phyloP scores from a whole-genome alignment of 30 jellyfish, hydroid and myxozoan genomes.

The Pseudorhiza aurosa region DNA sequence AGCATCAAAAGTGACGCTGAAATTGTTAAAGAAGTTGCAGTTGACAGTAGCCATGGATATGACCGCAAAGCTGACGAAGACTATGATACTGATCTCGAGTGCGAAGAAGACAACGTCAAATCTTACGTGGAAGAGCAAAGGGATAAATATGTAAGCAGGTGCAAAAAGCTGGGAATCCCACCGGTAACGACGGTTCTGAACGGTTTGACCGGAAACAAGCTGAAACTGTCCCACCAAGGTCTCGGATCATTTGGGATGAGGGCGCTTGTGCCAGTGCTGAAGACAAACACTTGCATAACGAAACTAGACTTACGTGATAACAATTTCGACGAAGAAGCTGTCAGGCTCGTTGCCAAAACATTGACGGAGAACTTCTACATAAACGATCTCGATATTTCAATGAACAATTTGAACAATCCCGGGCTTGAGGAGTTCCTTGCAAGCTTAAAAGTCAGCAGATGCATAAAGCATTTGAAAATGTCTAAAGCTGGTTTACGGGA shows the following conservation, averaged over 20 bases:
- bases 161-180: slow-evolving; percentile 58
- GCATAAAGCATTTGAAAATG: slow-evolving; percentile 41
- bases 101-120: slow-evolving; percentile 14
- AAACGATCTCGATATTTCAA: slow-evolving; percentile 42
- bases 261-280: slow-evolving; percentile 44
- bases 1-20: too few relatives aligned
- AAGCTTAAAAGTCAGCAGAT: slow-evolving; percentile 13
- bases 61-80: slow-evolving; percentile 40
- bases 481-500: slow-evolving; percentile 65
- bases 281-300: slow-evolving; percentile 46
- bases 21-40: too few relatives aligned
- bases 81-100: slow-evolving; percentile 60
- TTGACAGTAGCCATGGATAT: too few relatives aligned
- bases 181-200: slow-evolving; percentile 41
- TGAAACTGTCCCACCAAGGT: slow-evolving; percentile 64
- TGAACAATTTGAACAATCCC: slow-evolving; percentile 23
- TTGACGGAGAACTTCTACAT: slow-evolving; percentile 47
- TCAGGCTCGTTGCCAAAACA: slow-evolving; percentile 31
- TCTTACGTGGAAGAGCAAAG: slow-evolving; percentile 49
- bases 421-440: slow-evolving; percentile 53
- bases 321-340: slow-evolving; percentile 43
- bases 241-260: slow-evolving; percentile 51
- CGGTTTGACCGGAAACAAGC: slow-evolving; percentile 14
- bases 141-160: slow-evolving; percentile 27
- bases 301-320: slow-evolving; percentile 64